Evolutionary conservation across 1,140 invertebrate species (phyloP).

Genomic region (Amyelois transitella): DNA sequence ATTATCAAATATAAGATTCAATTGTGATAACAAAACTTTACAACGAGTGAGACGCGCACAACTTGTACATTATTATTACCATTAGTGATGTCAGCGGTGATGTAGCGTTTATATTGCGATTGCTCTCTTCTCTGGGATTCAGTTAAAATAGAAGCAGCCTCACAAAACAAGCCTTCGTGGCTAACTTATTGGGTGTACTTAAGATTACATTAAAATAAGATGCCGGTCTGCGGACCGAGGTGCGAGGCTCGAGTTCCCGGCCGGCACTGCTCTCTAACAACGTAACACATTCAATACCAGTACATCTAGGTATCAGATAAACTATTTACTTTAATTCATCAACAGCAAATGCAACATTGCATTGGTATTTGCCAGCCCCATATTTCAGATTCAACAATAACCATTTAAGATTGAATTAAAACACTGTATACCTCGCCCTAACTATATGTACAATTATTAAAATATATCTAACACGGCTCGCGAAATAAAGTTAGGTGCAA

Average conservation of each 20-base stretch:
- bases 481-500: slow-evolving; percentile 68
- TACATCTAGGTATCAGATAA: slow-evolving; percentile 48
- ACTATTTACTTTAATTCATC: slow-evolving; percentile 32
- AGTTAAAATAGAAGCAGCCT: slow-evolving; percentile 51
- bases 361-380: slow-evolving; percentile 56
- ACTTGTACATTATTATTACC: not conserved
- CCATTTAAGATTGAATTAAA: slow-evolving; percentile 52
- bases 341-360: slow-evolving; percentile 56
- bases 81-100: slow-evolving; percentile 27
- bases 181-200: slow-evolving; percentile 38
- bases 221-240: slow-evolving; percentile 37
- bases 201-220: slow-evolving; percentile 44
- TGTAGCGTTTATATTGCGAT: slow-evolving; percentile 20
- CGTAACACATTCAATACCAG: slow-evolving; percentile 48
- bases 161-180: slow-evolving; percentile 33
- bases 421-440: slow-evolving; percentile 59
- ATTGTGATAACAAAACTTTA: slow-evolving; percentile 1
- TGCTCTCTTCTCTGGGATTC: slow-evolving; percentile 17
- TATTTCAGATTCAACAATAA: slow-evolving; percentile 57
- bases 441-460: slow-evolving; percentile 68
- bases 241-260: slow-evolving; percentile 50
- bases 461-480: slow-evolving; percentile 61
- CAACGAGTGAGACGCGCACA: not conserved
- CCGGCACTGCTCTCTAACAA: slow-evolving; percentile 24
- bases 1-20: not conserved